These are phyloP conservation scores for Lutjanus campechanus DNA, from an alignment of 2,797 vertebrate genomes.

Conservation along the genomic window DNA sequence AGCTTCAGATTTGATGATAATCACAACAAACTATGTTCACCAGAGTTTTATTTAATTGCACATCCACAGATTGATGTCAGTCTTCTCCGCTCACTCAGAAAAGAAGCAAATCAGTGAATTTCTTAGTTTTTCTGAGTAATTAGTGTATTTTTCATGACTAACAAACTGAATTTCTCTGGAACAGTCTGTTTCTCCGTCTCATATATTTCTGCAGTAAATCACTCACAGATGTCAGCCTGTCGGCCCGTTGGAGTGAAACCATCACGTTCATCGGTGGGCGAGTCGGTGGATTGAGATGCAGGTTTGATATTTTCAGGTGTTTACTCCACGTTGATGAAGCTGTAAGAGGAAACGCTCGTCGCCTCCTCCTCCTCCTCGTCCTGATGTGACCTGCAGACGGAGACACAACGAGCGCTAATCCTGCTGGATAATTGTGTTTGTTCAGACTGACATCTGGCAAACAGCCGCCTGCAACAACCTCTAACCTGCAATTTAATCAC, in stretches of 20 bases:
- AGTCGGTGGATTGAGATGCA: not conserved
- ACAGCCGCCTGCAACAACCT: not conserved
- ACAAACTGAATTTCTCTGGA: not conserved
- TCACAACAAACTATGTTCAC: no score
- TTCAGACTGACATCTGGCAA: slow-evolving; percentile 12
- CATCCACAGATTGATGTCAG: no score
- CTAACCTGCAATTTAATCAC: slow-evolving; percentile 22
- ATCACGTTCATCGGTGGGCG: not conserved
- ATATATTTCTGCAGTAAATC: not conserved
- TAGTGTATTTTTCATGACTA: not conserved
- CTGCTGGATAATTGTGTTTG: slow-evolving; percentile 28
- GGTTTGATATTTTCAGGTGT: slow-evolving; percentile 17
- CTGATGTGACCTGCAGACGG: not conserved
- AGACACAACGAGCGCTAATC: not conserved
- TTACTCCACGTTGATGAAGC: slow-evolving; percentile 5
- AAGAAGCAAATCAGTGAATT: no score
- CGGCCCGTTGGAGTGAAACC: not conserved
- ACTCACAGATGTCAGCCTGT: not conserved
- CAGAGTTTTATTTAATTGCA: no score
- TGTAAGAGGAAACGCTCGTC: not conserved
- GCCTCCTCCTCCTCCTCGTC: not conserved
- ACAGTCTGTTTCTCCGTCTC: not conserved
- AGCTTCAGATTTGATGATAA: no score
- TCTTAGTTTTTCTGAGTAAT: no score
- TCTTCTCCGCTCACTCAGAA: no score